phyloP scores from a whole-genome alignment of 1,140 invertebrate genomes.

The Nomia melanderi region DNA sequence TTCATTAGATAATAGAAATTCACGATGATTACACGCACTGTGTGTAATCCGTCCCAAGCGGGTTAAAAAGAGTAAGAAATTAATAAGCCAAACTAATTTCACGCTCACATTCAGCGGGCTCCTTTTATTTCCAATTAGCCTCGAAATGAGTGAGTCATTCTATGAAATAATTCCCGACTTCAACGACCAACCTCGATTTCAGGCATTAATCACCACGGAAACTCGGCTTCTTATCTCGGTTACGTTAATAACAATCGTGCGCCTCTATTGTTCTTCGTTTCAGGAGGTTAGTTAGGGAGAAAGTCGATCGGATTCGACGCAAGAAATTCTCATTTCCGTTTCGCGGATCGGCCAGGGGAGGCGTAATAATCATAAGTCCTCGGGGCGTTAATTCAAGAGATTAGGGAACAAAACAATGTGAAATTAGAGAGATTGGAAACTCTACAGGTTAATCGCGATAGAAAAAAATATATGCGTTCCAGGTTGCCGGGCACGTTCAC shows the following conservation, averaged over 20 bases:
- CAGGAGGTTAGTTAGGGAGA: background rate
- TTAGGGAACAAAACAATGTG: background rate
- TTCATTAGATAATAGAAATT: too few relatives aligned
- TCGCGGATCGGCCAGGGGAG: too few relatives aligned
- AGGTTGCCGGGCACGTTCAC: background rate
- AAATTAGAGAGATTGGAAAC: background rate
- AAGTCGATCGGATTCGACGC: background rate
- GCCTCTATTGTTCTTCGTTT: background rate
- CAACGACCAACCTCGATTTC: background rate
- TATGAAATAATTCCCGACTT: background rate
- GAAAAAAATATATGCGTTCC: constrained; percentile 10
- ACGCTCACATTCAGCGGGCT: too few relatives aligned
- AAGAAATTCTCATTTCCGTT: constrained; percentile 6
- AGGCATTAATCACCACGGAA: background rate
- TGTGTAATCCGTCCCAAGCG: too few relatives aligned
- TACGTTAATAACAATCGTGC: background rate
- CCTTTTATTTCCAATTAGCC: too few relatives aligned
- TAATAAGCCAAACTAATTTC: too few relatives aligned
- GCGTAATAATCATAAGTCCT: background rate
- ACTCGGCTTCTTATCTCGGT: background rate
- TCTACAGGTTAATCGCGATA: background rate
- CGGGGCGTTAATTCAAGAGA: background rate
- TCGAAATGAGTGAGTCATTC: background rate
- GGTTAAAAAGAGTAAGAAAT: too few relatives aligned
- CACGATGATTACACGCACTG: too few relatives aligned